Base-by-base conservation (phyloP, 1,140 invertebrate genomes). In the Heliothis virescens region DNA sequence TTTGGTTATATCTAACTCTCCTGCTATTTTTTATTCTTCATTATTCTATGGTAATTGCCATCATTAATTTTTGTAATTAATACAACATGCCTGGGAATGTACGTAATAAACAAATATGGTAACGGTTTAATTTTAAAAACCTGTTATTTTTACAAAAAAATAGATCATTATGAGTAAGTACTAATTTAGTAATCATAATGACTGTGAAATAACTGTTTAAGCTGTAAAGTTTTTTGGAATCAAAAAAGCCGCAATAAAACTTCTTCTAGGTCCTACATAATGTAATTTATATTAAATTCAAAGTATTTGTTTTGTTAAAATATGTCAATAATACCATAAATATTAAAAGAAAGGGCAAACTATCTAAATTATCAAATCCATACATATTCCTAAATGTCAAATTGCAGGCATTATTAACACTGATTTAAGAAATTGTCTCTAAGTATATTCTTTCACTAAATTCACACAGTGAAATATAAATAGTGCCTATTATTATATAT, bases 401-500 rank as follows among this genome's bases (percentile, higher is more conserved):
- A 65, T 18, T 65, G 7, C 47, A 18, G 4, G 9, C 4, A 0
- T 47, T 47, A 48, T 65, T 65, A 65, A 9, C 41, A 47, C 16
- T 65, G 29, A 47, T 3, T 65, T 65, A 47, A 18, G 29, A 65
- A 65, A 65, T 16, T 65, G 34, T n/a, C 18, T 18, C 55, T 57
- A 18, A 16, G 18, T 57, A 57, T 18, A 57, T 18, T 26, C 59
- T 62, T 62, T 26, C 16, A 15, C 4, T 57, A 59, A 55, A 73
- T 57, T 73, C 7, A 29, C 26, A 57, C 26, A n/a, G 53, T 41
- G 29, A 57, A 41, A 41, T 9, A 41, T 41, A 41, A 41, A 41
- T 41, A 76, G 53, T 75, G 7, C 50, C 65, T 69, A 53, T 69
- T 63, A 76, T 63, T 76, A 76, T 21, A 53, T 21, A 26, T n/a